phyloP scores from a whole-genome alignment of 2,113 vertebrate genomes.

The Rhinopomastus cyanomelas region DNA sequence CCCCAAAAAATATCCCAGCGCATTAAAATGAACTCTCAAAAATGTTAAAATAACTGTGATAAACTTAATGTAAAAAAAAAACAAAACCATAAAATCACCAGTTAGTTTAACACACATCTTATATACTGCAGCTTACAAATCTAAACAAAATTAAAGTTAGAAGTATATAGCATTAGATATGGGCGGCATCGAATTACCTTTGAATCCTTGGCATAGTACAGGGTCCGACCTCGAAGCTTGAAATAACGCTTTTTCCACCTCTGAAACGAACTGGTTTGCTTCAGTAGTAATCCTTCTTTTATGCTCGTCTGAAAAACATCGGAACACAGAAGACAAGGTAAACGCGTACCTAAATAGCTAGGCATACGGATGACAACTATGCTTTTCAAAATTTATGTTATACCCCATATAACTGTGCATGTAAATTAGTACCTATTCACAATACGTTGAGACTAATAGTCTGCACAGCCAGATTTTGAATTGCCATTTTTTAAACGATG shows the following conservation, averaged over 20 bases:
- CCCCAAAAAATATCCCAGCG: rapidly evolving
- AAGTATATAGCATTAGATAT: not conserved
- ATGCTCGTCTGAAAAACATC: slow-evolving; percentile 88
- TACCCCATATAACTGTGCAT: not conserved
- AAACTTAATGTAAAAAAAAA: not conserved
- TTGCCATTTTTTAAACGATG: not conserved
- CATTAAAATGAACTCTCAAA: not conserved
- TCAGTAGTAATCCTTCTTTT: slow-evolving; percentile 94
- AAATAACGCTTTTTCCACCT: slow-evolving; percentile 99
- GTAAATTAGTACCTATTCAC: not conserved
- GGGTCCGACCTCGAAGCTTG: slow-evolving; percentile 94
- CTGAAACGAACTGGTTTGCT: slow-evolving; percentile 99
- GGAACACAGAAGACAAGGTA: not conserved
- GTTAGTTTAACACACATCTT: not conserved
- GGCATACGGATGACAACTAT: not conserved
- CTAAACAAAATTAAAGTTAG: not conserved
- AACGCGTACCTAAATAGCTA: not conserved
- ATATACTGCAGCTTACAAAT: not conserved
- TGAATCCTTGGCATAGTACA: slow-evolving; percentile 98
- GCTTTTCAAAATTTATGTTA: not conserved
- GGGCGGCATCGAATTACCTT: slow-evolving; percentile 79
- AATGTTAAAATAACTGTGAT: not conserved
- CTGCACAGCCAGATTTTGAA: not conserved
- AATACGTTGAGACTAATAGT: not conserved
- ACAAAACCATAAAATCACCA: not conserved